Conservation (phyloP, 2,888 invertebrate species). For the Pandemis heparana region DNA sequence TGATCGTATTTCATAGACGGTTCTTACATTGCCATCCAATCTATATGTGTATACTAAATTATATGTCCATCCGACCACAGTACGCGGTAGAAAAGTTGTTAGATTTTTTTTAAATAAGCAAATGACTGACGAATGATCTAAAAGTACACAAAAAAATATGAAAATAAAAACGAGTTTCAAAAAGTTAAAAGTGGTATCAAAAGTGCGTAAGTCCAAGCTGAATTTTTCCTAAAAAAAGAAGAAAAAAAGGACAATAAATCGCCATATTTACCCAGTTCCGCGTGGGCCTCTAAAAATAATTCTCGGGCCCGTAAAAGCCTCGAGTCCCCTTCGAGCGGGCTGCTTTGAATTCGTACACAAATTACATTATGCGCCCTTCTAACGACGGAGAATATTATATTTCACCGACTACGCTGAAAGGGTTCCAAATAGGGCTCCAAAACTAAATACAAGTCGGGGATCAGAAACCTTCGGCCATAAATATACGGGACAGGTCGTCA, state of each 20-base stretch:
- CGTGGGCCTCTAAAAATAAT: conserved; percentile 13
- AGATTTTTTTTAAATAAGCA: no score
- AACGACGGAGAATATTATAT: conserved; percentile 21
- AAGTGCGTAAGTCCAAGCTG: no score
- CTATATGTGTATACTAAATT: no score
- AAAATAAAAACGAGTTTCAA: no score
- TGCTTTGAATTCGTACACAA: conserved; percentile 24
- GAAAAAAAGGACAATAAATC: not conserved
- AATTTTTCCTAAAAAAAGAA: not conserved
- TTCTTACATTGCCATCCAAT: no score
- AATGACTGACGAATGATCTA: no score
- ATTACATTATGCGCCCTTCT: conserved; percentile 20
- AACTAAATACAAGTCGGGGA: not conserved
- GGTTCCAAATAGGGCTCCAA: not conserved
- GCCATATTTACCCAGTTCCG: not conserved
- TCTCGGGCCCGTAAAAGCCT: conserved; percentile 1
- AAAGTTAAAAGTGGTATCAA: no score
- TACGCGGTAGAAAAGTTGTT: no score
- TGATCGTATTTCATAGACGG: no score
- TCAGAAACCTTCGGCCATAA: not conserved
- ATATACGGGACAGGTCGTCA: not conserved
- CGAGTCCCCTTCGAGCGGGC: conserved; percentile 8
- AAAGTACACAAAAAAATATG: no score
- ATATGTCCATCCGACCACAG: no score
- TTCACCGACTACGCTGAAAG: conserved; percentile 13